Conservation (phyloP, 2,888 invertebrate genomes). For the Monoplex corrugatus region DNA sequence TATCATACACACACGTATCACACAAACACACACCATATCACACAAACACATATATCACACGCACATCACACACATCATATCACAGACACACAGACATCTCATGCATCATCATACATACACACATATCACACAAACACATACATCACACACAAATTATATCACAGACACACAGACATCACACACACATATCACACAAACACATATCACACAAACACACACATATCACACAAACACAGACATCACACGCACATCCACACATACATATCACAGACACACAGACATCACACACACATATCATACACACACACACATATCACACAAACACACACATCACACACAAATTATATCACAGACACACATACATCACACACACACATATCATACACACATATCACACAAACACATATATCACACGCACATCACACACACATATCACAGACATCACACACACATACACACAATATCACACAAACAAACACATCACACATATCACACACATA, state of each 20-base stretch:
- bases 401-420: neutral
- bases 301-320: neutral
- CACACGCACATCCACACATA: neutral
- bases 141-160: neutral
- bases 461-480: neutral
- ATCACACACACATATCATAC: neutral
- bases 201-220: neutral
- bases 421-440: neutral
- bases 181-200: neutral
- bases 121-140: neutral
- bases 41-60: neutral
- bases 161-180: neutral
- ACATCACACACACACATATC: neutral
- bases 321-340: neutral
- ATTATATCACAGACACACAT: neutral
- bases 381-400: neutral
- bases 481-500: too few species aligned
- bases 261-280: neutral
- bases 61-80: too few species aligned
- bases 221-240: neutral
- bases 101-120: neutral
- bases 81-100: neutral
- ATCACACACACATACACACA: neutral
- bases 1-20: neutral
- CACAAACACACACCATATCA: neutral